Evolutionary conservation across 2,797 vertebrate genomes (phyloP).

Genomic region (Rhynchotus rufescens): DNA sequence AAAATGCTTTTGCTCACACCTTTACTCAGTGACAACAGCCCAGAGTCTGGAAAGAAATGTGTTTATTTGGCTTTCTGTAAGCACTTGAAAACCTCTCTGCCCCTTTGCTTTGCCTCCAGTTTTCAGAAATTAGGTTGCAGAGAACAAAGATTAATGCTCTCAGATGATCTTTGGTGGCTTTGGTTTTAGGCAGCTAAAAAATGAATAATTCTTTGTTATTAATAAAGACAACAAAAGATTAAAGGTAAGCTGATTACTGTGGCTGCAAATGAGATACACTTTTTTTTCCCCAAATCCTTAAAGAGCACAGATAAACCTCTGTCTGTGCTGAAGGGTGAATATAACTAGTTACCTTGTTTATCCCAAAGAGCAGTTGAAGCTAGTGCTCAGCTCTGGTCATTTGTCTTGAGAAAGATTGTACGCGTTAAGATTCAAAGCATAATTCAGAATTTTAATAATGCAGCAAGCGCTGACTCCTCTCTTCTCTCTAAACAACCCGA

Average conservation of each 20-base stretch:
- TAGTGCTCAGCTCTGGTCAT: not conserved
- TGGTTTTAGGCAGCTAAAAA: conserved; percentile 35
- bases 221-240: conserved; percentile 55
- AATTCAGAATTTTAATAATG: conserved; percentile 47
- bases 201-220: conserved; percentile 51
- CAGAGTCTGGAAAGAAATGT: not conserved
- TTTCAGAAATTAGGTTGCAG: conserved; percentile 49
- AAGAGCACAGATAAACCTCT: conserved; percentile 29
- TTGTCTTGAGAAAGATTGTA: conserved; percentile 31
- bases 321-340: not conserved
- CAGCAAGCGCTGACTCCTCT: conserved; percentile 2
- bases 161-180: conserved; percentile 24
- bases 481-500: conserved; percentile 22
- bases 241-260: conserved; percentile 65
- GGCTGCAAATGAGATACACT: conserved; percentile 45
- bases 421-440: not conserved
- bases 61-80: not conserved
- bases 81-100: not conserved
- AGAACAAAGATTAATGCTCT: conserved; percentile 41
- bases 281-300: conserved; percentile 31
- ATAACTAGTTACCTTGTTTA: conserved; percentile 22
- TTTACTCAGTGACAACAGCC: not conserved
- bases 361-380: not conserved
- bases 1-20: not conserved
- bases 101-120: not conserved